Base-by-base conservation (phyloP, 2,797 vertebrate species). In the Sparidentex hasta region DNA sequence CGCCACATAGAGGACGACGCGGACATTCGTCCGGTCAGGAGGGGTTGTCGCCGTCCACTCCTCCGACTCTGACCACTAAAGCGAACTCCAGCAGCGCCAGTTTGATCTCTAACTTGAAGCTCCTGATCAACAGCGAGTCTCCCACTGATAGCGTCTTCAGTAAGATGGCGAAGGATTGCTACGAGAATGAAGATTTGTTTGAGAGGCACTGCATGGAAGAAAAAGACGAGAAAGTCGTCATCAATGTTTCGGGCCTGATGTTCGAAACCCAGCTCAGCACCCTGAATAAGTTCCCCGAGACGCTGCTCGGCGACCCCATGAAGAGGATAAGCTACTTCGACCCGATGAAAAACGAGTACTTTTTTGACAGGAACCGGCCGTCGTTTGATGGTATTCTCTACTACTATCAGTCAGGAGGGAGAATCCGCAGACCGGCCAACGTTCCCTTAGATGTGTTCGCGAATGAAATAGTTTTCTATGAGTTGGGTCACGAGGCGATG, bases 371-470 rank as follows among this genome's bases (percentile, higher is more conserved):
- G 83, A 99, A 99, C 86, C 96, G 98, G 3, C 98, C 98, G 12
- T 97, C 98, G 76, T 99, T 99, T 78, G 98, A 99, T 82, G 97
- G 98, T 41, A 97, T 99, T 78, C 94, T 99, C 3, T 99, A 98
- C 91, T 99, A 96, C 83, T 99, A 99, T 72, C 98, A 99, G 71
- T 99, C 98, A 0, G 98, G 98, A 2, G 98, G 98, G 4, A 97
- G 97, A 90, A 95, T 99, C 70, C 95, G 97, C 64, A 96, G 98
- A 85, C 98, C 98, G 0, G 98, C 96, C 90, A 99, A 98, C 0
- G 98, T 99, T 57, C 98, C 98, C 27, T 95, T 99, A 5, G 98
- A 99, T 0, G 92, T 99, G 85, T 99, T 99, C 84, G 97, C 97
- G 0, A 97, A 98, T 83, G 98, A 99, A 93, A 99, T 99, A 0